These are phyloP conservation scores for Xanthia togata DNA, from an alignment of 2,888 invertebrate genomes.

Conservation along the genomic window DNA sequence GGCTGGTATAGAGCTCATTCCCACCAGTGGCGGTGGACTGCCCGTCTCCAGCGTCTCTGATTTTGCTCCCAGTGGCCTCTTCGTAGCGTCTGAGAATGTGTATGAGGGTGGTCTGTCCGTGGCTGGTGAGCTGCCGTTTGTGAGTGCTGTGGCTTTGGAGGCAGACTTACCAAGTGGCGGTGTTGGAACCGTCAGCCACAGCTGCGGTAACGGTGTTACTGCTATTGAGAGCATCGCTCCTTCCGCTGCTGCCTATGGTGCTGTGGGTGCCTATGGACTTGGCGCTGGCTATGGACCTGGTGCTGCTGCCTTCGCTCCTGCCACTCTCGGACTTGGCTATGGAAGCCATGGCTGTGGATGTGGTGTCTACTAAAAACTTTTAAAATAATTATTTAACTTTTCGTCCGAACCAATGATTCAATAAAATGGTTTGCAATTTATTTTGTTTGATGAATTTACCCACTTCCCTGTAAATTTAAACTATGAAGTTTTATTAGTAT, in stretches of 20 bases:
- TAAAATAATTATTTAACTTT: too few relatives aligned
- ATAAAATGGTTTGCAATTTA: background rate
- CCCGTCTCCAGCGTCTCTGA: conserved; percentile 53
- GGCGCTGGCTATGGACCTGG: conserved; percentile 18
- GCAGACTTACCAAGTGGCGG: conserved; percentile 45
- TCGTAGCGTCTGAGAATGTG: conserved; percentile 59
- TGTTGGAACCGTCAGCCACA: conserved; percentile 32
- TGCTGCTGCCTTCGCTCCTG: conserved; percentile 15
- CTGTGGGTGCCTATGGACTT: background rate
- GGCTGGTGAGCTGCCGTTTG: conserved; percentile 58
- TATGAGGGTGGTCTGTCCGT: conserved; percentile 56
- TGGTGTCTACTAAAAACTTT: background rate
- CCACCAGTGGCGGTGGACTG: conserved; percentile 58
- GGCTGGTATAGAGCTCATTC: conserved; percentile 52
- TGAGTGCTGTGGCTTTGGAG: conserved; percentile 52
- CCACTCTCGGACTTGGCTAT: conserved; percentile 4
- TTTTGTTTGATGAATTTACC: background rate
- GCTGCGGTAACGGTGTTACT: background rate
- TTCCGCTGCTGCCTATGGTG: background rate
- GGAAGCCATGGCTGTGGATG: background rate
- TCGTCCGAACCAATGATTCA: background rate
- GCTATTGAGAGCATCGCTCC: background rate
- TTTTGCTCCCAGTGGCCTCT: conserved; percentile 50
- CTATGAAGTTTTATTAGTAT: background rate
- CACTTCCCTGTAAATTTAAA: too few relatives aligned